Conservation (phyloP, 2,888 invertebrate species). For the Arge pagana region DNA sequence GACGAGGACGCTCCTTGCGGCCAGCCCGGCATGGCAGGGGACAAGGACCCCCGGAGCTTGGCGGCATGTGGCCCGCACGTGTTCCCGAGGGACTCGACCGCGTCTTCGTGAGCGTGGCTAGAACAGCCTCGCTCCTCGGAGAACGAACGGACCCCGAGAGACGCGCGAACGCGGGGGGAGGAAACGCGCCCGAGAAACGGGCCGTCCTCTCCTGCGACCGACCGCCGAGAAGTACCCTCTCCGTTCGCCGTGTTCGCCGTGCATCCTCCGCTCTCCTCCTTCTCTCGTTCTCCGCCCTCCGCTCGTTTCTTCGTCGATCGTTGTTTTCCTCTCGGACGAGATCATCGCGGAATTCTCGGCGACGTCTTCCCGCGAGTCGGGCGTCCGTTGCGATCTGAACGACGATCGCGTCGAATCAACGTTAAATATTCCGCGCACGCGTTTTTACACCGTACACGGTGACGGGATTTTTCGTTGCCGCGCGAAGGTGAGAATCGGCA, state of each 20-base stretch:
- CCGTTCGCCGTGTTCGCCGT: neutral
- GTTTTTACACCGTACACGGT: too few species aligned
- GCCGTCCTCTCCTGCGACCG: neutral
- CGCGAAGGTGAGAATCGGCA: too few species aligned
- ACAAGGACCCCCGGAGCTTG: slow-evolving; percentile 40
- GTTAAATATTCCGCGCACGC: too few species aligned
- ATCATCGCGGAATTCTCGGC: too few species aligned
- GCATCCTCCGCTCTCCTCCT: neutral
- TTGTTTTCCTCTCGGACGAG: too few species aligned
- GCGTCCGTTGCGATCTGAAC: too few species aligned
- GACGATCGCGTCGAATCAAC: too few species aligned
- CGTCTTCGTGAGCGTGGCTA: too few species aligned
- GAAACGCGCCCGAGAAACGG: neutral
- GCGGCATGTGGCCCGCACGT: slow-evolving; percentile 43
- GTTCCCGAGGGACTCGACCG: slow-evolving; percentile 26
- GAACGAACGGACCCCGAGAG: neutral
- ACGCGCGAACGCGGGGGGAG: neutral
- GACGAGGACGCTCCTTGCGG: too few species aligned
- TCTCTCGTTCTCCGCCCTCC: slow-evolving; percentile 16
- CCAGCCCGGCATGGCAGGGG: slow-evolving; percentile 20
- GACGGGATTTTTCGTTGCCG: too few species aligned
- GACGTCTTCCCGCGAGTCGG: too few species aligned
- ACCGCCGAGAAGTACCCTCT: slow-evolving; percentile 4
- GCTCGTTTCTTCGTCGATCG: too few species aligned
- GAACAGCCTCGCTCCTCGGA: neutral